A percentile compares a stretch with the other conserved stretches of the same genome.
phyloP scores from a whole-genome alignment of 2,888 invertebrate genomes.

The Caenorhabditis virilis region DNA sequence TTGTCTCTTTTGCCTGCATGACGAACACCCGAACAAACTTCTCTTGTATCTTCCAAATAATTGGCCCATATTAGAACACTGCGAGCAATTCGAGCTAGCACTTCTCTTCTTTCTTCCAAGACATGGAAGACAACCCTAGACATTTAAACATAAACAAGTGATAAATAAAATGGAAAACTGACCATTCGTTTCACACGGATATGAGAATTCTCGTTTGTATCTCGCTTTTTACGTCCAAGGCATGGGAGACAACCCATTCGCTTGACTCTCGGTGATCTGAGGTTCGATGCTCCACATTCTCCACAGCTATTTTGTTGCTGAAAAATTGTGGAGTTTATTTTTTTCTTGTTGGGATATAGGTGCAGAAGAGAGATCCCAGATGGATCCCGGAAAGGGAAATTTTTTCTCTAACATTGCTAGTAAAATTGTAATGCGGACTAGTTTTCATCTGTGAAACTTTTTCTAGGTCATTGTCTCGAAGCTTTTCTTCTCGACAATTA shows the following conservation, averaged over 20 bases:
- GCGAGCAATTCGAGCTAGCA: slow-evolving; percentile 13
- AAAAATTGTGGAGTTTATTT: too few relatives aligned
- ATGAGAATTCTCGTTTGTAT: slow-evolving; percentile 17
- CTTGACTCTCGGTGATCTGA: slow-evolving; percentile 26
- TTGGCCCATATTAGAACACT: slow-evolving; percentile 27
- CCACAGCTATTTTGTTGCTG: slow-evolving; percentile 19
- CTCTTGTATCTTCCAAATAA: slow-evolving; percentile 28
- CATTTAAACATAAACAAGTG: neutral
- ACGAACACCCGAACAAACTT: slow-evolving; percentile 29
- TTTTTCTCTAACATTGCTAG: neutral
- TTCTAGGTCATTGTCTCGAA: too few relatives aligned
- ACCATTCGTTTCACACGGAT: slow-evolving; percentile 31
- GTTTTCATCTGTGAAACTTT: too few relatives aligned
- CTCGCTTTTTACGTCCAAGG: slow-evolving; percentile 30
- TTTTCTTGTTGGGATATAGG: neutral
- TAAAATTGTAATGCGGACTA: neutral
- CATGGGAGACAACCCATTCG: slow-evolving; percentile 38
- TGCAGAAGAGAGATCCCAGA: neutral
- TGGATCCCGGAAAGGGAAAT: neutral
- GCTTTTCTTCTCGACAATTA: too few relatives aligned
- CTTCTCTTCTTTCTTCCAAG: slow-evolving; percentile 29
- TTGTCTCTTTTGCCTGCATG: slow-evolving; percentile 9
- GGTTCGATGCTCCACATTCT: slow-evolving; percentile 22
- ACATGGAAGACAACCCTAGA: slow-evolving; percentile 31
- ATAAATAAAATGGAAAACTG: neutral